These are phyloP conservation scores for Limnephilus marmoratus DNA, from an alignment of 2,888 invertebrate species.

Conservation along the genomic window DNA sequence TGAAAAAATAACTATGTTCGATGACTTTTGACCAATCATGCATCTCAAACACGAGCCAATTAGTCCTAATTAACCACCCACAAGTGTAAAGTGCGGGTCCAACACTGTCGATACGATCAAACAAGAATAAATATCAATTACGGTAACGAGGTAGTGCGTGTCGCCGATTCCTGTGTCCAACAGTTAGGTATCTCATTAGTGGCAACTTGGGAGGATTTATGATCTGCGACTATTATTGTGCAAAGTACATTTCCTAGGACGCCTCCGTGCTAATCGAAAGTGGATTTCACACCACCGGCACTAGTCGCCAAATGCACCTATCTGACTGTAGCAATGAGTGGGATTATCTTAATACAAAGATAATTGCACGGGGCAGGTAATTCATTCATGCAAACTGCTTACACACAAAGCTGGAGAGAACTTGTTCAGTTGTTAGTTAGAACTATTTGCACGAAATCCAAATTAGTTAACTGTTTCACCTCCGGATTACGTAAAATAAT, in stretches of 20 bases:
- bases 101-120: neutral
- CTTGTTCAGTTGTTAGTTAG: neutral
- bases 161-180: neutral
- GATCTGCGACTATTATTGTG: neutral
- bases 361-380: neutral
- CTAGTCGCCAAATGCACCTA: neutral
- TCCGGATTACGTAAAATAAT: neutral
- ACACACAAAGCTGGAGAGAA: neutral
- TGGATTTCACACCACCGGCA: neutral
- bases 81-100: neutral
- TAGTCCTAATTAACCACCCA: neutral
- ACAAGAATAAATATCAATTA: neutral
- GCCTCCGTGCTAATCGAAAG: slow-evolving; percentile 23
- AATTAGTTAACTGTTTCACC: no score
- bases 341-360: slow-evolving; percentile 4
- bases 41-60: neutral
- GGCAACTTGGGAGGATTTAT: neutral
- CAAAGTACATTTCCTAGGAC: slow-evolving; percentile 14
- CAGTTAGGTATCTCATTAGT: neutral
- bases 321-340: neutral
- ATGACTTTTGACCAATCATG: neutral
- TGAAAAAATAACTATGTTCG: neutral
- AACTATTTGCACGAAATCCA: neutral
- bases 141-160: neutral
- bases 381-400: neutral